Evolutionary conservation across 2,797 vertebrate genomes (phyloP).

Genomic region (Rhadinocentrus ornatus): DNA sequence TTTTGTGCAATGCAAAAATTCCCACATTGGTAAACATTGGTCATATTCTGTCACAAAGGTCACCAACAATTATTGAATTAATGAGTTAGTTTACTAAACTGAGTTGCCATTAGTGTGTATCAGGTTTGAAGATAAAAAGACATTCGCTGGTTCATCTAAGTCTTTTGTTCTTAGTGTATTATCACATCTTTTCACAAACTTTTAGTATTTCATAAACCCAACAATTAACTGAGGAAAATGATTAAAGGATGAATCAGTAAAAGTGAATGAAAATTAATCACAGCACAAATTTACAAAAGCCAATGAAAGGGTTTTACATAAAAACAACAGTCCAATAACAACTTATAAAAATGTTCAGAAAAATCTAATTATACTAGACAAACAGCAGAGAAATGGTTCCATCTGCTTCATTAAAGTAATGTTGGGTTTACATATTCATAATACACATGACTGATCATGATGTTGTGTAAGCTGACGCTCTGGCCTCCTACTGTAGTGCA

Average conservation of each 20-base stretch:
- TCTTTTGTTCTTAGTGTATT: no score
- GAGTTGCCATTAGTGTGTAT: no score
- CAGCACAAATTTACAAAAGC: background rate
- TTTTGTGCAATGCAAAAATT: no score
- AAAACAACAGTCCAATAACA: background rate
- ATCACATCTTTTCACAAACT: no score
- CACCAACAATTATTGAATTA: no score
- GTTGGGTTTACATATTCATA: constrained; percentile 50
- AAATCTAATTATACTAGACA: no score
- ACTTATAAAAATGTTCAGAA: no score
- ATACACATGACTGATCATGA: constrained; percentile 47
- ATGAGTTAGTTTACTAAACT: no score
- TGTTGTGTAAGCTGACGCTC: constrained; percentile 22
- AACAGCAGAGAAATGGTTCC: constrained; percentile 10
- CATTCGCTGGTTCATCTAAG: no score
- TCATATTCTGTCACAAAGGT: no score
- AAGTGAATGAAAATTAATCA: background rate
- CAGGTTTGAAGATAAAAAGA: no score
- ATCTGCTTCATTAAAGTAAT: constrained; percentile 48
- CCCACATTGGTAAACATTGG: no score
- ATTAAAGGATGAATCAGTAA: background rate
- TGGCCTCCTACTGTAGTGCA: constrained; percentile 13
- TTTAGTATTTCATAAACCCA: background rate
- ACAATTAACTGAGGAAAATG: background rate
- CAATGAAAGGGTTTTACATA: constrained; percentile 1